Evolutionary conservation across 2,888 invertebrate genomes (phyloP), one percentile per base, ranked within the genome.

Genomic region (Nephrocerus scutellatus): DNA sequence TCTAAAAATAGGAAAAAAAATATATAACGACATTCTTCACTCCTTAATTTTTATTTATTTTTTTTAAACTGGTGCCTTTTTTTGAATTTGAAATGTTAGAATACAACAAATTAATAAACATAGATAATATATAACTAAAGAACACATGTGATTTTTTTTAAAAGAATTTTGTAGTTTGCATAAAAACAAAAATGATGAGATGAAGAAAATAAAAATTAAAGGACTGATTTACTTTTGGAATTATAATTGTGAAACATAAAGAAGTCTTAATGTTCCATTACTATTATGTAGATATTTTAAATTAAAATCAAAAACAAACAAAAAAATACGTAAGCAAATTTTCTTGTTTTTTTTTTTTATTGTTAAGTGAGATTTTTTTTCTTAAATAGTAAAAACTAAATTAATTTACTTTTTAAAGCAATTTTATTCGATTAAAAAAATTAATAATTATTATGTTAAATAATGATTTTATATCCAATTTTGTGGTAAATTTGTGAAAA

Each of bases 191-290:
- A 31, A 39, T 13, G 13, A 24, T 24, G 12, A 30, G 16, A 34
- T 10, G 24, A 14, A 20, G 24, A 36, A 9, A 28, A 28, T 15
- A 32, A 35, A 33, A 30, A 35, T 21, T 33, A 38, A 35, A 35
- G 23, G 39, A 43, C 39, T 43, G 39, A 43, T 43, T 43, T 43
- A 35, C 35, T 43, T 36, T 37, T 18, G n/a, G n/a, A n/a, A n/a
- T n/a, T n/a, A n/a, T n/a, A n/a, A n/a, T n/a, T 19, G 29, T 36
- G 33, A 35, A 32, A 28, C 29, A 37, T 24, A 7, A 24, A 20
- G 16, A 29, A 38, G 30, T 23, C 23, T 28, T 20, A 7, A 18
- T 30, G 30, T 34, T 30, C 25, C 32, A 20, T 25, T 33, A 24
- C 30, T 37, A 37, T 29, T 20, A 30, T 40, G 13, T 9, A 20